Evolutionary conservation across 2,797 vertebrate species (phyloP).

Genomic region (Alfaro cultratus): DNA sequence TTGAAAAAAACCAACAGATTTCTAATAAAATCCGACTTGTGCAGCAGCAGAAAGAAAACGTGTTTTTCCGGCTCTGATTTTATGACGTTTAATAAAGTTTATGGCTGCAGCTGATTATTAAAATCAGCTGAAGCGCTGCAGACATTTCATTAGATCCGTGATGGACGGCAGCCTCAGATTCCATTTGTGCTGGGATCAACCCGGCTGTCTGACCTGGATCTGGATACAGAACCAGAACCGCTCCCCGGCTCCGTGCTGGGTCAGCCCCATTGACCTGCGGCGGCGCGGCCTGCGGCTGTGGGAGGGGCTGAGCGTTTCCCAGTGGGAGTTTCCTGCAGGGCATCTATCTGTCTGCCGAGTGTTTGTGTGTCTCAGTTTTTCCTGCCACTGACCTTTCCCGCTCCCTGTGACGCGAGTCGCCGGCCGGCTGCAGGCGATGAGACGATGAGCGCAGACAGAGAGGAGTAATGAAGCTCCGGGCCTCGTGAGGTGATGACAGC

Average conservation of each 20-base stretch:
- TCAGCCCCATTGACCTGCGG: slow-evolving; percentile 71
- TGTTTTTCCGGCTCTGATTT: background rate
- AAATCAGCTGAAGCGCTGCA: background rate
- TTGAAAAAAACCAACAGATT: background rate
- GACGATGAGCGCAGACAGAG: slow-evolving; percentile 31
- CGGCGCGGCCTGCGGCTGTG: slow-evolving; percentile 54
- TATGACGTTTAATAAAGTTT: background rate
- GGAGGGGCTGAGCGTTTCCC: slow-evolving; percentile 41
- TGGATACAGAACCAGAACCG: background rate
- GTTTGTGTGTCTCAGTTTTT: slow-evolving; percentile 8
- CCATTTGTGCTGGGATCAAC: background rate
- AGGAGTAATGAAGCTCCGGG: slow-evolving; percentile 62
- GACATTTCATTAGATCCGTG: background rate
- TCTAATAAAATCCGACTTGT: background rate
- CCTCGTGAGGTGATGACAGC: slow-evolving; percentile 65
- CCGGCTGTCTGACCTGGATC: background rate
- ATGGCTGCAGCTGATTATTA: background rate
- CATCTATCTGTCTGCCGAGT: slow-evolving; percentile 20
- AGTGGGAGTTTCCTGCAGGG: background rate
- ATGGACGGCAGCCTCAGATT: background rate
- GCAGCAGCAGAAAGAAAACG: background rate
- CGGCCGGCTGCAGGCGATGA: slow-evolving; percentile 10
- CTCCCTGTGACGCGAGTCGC: slow-evolving; percentile 41
- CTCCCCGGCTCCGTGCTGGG: slow-evolving; percentile 30
- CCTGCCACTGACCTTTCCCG: slow-evolving; percentile 40